Base-by-base conservation (phyloP, 2,113 vertebrate species). In the rat (Rattus norvegicus) region DNA sequence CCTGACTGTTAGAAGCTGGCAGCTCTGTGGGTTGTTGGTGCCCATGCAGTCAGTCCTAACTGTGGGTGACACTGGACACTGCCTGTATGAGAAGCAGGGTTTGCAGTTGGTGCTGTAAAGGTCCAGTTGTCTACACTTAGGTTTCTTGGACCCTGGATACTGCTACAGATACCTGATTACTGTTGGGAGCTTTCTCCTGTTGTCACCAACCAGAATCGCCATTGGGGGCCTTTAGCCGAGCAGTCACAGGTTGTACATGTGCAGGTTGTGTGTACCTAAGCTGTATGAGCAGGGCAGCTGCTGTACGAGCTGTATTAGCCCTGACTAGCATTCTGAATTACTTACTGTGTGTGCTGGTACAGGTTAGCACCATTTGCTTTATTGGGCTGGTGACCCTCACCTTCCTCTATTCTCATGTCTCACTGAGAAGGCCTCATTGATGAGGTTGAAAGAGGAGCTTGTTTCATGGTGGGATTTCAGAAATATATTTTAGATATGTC, bases 381-480 rank as follows among this genome's bases (percentile, higher is more conserved):
- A 43, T 43, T 67, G 33, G 73, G 95, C 89, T 83, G n/a, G 39
- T 76, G 5, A 43, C 72, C 13, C 70, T 52, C 83, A 30, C 56
- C 33, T 36, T 39, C 36, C 69, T 72, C 70, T 54, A 0, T 28
- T 80, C 22, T 59, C 17, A 2, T 26, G n/a, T 36, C 67, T 63
- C 30, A 19, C 85, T 98, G 97, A 96, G 97, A 98, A 97, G 90
- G 97, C 97, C 86, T 85, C 96, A 95, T 88, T 72, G 91, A 85
- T 59, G 90, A 0, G 59, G 88, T 54, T 96, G 67, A 93, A 95
- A 79, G 56, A 61, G 12, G 43, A 30, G 54, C 49, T n/a, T 85
- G 24, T 7, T 0, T 79, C 90, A 7, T 87, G 67, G 63, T 67
- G 36, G 63, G 83, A 56, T 88, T 36, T 14, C 63, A 85, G 65